Base-by-base conservation (phyloP, 2,113 vertebrate genomes). In the Clarias gariepinus region DNA sequence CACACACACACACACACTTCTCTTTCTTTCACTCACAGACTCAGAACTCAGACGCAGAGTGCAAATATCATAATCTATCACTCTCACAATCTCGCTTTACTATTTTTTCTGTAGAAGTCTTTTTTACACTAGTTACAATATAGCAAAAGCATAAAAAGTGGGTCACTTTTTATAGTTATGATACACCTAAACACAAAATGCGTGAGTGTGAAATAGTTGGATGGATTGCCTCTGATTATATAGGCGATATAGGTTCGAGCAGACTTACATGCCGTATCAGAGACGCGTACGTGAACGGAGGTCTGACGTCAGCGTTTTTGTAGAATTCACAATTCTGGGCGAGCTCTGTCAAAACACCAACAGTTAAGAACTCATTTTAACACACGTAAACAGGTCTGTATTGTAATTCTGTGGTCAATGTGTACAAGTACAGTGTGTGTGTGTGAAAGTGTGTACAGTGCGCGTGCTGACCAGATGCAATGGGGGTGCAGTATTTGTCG, bases 261-360 rank as follows among this genome's bases (percentile, higher is more conserved):
- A 10, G 12, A 90, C 96, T 96, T 93, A 99, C 98, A 94, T 99
- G 98, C 89, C 98, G 96, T 95, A 99, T 99, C 91, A 99, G 97
- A 64, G 98, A 99, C 91, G 98, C 98, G 18, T 99, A 99, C 86
- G 98, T 99, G 93, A 99, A 99, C 79, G 98, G 98, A 15, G 98
- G 98, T 91, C 98, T 96, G 90, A 99, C 98, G 1, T 99, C 98
- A 0, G 98, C 98, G 11, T 99, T 99, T 93, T 99, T 99, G 95
- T 99, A 99, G 93, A 99, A 99, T 95, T 99, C 98, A n/a, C 98
- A 98, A 92, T 99, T 99, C 95, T 99, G 98, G 90, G 98, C 98
- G 91, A 99, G 97, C 91, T 99, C 98, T 99, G 95, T 64, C 89
- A 69, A n/a, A 47, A 4, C 73, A 25, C 57, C n/a, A 86, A 36